Evolutionary conservation across 2,888 invertebrate species (phyloP).

Genomic region (Lordiphosa andalusiaca): DNA sequence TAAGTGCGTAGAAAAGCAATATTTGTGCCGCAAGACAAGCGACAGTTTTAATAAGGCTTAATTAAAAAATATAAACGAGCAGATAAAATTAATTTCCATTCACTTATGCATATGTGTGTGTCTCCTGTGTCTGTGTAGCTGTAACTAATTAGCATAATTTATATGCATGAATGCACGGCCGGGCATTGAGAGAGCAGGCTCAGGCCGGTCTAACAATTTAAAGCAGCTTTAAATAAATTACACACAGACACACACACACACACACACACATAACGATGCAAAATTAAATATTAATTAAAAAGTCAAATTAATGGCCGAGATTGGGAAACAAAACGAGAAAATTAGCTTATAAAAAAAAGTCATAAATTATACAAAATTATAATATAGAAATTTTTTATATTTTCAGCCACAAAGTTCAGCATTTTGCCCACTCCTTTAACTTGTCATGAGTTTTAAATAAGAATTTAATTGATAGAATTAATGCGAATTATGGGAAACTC

Average conservation of each 20-base stretch:
- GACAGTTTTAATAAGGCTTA: conserved; percentile 62
- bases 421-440: too few relatives aligned
- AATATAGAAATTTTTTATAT: conserved; percentile 39
- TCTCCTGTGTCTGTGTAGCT: conserved; percentile 30
- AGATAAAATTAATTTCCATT: conserved; percentile 23
- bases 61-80: conserved; percentile 46
- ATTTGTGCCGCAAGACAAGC: conserved; percentile 41
- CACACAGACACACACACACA: conserved; percentile 6
- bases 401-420: conserved; percentile 21
- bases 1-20: conserved; percentile 42
- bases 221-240: conserved; percentile 58
- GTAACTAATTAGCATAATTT: conserved; percentile 67
- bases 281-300: conserved; percentile 58
- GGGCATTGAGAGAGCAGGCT: not conserved
- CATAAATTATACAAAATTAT: conserved; percentile 17
- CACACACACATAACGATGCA: not conserved
- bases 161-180: conserved; percentile 50
- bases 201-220: too few relatives aligned
- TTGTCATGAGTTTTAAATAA: too few relatives aligned
- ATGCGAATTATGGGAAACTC: conserved; percentile 1
- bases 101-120: conserved; percentile 11
- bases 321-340: conserved; percentile 3
- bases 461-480: not conserved
- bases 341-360: not conserved
- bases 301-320: conserved; percentile 42